phyloP scores from a whole-genome alignment of 2,113 vertebrate genomes.

The Megaceryle torquata region DNA sequence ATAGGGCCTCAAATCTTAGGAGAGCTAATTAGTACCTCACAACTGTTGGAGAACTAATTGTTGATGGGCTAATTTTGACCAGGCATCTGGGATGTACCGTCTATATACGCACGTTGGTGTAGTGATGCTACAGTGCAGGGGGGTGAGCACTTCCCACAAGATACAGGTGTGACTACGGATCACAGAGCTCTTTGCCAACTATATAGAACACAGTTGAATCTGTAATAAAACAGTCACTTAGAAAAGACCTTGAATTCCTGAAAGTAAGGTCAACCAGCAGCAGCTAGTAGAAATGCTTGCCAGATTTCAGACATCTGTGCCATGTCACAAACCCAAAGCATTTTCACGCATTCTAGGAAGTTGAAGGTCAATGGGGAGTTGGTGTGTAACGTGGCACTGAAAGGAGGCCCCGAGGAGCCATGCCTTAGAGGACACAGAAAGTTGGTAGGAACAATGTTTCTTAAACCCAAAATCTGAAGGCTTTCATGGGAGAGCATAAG shows the following conservation, averaged over 20 bases:
- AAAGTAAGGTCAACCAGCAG: neutral
- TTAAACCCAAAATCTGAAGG: neutral
- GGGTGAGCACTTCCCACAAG: neutral
- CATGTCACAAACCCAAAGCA: neutral
- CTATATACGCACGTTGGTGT: neutral
- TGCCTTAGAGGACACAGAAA: neutral
- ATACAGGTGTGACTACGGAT: accelerated
- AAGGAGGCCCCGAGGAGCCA: neutral
- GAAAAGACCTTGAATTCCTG: neutral
- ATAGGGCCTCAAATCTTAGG: neutral
- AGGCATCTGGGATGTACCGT: neutral
- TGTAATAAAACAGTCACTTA: neutral
- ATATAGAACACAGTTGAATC: neutral
- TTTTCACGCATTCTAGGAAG: neutral
- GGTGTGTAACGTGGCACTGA: neutral
- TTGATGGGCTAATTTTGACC: neutral
- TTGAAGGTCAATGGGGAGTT: neutral
- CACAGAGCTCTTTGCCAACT: neutral
- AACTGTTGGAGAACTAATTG: neutral
- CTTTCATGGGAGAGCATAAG: neutral
- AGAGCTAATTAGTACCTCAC: constrained; percentile 7
- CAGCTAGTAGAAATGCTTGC: neutral
- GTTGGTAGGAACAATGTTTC: neutral
- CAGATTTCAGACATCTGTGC: neutral
- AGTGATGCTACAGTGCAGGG: neutral